Conservation (phyloP, 1,140 invertebrate species). For the Bilobella aurantiaca region DNA sequence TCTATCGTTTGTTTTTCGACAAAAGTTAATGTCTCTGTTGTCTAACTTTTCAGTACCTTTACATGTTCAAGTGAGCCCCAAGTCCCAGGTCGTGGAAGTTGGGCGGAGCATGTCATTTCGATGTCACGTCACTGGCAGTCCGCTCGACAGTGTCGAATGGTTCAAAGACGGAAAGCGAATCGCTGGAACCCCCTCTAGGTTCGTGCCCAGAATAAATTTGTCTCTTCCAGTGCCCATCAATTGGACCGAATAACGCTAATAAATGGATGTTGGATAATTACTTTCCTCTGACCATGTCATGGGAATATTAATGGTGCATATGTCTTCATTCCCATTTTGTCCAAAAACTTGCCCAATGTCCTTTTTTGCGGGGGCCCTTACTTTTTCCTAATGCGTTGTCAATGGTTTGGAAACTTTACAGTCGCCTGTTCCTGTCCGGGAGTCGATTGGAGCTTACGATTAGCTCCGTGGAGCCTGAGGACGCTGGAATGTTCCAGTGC, state of each 20-base stretch:
- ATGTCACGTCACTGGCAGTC: conserved; percentile 75
- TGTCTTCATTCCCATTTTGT: too few relatives aligned
- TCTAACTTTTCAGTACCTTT: conserved; percentile 51
- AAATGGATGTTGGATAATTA: too few relatives aligned
- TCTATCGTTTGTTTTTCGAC: too few relatives aligned
- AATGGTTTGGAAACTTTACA: background rate
- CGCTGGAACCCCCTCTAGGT: conserved; percentile 21
- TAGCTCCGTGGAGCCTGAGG: conserved; percentile 58
- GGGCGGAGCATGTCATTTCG: conserved; percentile 70
- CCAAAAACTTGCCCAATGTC: too few relatives aligned
- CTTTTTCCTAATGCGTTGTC: too few relatives aligned
- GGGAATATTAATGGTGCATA: too few relatives aligned
- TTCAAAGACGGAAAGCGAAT: conserved; percentile 58
- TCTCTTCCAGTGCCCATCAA: too few relatives aligned
- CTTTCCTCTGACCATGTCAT: too few relatives aligned
- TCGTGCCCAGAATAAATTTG: background rate
- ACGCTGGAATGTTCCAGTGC: conserved; percentile 82
- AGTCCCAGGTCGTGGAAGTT: conserved; percentile 64
- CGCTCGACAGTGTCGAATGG: conserved; percentile 69
- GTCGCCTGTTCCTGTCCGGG: conserved; percentile 13
- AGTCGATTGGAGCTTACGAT: conserved; percentile 47
- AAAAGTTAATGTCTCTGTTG: conserved; percentile 11
- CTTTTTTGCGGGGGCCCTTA: too few relatives aligned
- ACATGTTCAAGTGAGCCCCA: conserved; percentile 59
- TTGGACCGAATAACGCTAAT: too few relatives aligned